phyloP scores from a whole-genome alignment of 2,888 invertebrate species.

The Cepaea hortensis region DNA sequence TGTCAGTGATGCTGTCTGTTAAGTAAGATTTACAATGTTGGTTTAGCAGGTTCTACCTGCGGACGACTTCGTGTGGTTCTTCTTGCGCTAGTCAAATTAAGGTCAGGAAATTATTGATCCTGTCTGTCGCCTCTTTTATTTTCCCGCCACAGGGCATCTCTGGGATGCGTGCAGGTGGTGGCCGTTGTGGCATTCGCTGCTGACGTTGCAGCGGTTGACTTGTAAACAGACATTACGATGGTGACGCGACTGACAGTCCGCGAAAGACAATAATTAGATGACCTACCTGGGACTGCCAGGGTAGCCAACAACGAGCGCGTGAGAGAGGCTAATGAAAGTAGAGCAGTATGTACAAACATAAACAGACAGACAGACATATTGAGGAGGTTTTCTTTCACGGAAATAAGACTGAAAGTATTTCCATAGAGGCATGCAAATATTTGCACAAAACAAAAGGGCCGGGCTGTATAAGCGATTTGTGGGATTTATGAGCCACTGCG shows the following conservation, averaged over 20 bases:
- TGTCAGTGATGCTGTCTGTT: neutral
- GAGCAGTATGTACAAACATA: too few relatives aligned
- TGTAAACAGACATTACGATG: neutral
- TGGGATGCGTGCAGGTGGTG: neutral
- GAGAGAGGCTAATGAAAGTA: too few relatives aligned
- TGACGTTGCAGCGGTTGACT: neutral
- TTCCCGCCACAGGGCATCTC: slow-evolving; percentile 4
- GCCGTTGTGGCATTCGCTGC: neutral
- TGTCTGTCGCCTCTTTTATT: neutral
- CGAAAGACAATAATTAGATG: too few relatives aligned
- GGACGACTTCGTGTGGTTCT: neutral
- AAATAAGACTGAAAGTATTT: neutral
- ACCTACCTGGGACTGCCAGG: too few relatives aligned
- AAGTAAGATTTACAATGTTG: neutral
- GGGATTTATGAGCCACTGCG: too few relatives aligned
- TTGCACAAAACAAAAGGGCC: neutral
- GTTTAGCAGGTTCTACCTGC: neutral
- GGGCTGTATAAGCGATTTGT: neutral
- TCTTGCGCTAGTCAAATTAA: neutral
- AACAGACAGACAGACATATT: neutral
- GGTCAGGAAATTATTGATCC: slow-evolving; percentile 2
- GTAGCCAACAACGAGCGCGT: too few relatives aligned
- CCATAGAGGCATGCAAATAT: neutral
- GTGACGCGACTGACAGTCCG: too few relatives aligned
- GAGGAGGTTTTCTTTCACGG: neutral